Evolutionary conservation across 2,888 invertebrate species (phyloP).

Genomic region (Koerneria pararmatus): DNA sequence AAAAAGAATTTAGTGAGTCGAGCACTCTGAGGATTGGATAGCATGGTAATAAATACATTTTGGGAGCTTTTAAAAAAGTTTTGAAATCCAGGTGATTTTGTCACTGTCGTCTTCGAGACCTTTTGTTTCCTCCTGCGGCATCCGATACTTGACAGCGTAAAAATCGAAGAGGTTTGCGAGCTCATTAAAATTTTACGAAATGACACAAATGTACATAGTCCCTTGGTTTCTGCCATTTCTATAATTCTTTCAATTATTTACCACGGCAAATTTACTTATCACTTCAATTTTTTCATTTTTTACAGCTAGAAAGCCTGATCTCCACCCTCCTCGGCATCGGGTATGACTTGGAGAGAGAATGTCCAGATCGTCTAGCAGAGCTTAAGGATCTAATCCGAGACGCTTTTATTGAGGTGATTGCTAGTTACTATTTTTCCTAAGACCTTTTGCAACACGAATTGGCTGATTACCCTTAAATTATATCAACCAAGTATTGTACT

Average conservation of each 20-base stretch:
- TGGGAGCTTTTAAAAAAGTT: no score
- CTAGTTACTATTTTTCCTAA: no score
- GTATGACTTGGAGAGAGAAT: slow-evolving; percentile 57
- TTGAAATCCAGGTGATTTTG: slow-evolving; percentile 44
- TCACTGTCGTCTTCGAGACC: slow-evolving; percentile 52
- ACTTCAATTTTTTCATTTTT: neutral
- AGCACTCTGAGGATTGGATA: no score
- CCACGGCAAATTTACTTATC: no score
- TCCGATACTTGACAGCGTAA: slow-evolving; percentile 52
- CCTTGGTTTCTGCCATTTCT: no score
- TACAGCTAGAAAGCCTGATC: slow-evolving; percentile 55
- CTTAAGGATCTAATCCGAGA: slow-evolving; percentile 54
- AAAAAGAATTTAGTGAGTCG: no score
- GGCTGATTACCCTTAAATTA: no score
- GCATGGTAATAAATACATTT: no score
- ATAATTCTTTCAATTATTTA: no score
- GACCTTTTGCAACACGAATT: no score
- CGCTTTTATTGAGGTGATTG: slow-evolving; percentile 51
- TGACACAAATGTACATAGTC: neutral
- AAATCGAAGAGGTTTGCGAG: slow-evolving; percentile 51
- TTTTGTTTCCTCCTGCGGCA: slow-evolving; percentile 53
- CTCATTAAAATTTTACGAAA: neutral
- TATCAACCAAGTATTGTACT: no score
- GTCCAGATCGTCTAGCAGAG: slow-evolving; percentile 50
- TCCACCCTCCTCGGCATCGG: slow-evolving; percentile 51